Evolutionary conservation across 1,140 invertebrate genomes (phyloP).

Genomic region (Hylyphantes graminicola): DNA sequence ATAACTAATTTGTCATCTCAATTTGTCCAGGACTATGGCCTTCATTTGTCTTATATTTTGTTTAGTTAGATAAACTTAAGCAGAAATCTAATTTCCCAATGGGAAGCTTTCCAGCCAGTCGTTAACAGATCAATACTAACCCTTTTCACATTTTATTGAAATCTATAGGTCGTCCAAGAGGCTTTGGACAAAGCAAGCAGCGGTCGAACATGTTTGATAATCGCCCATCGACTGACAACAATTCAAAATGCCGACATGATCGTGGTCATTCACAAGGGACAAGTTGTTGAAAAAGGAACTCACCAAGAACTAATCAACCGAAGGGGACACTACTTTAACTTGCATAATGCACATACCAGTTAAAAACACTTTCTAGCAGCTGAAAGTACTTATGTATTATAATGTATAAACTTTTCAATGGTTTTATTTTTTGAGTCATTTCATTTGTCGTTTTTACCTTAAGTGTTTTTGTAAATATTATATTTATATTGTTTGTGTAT

Average conservation of each 20-base stretch:
- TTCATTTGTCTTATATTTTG: background rate
- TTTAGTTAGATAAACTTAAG: background rate
- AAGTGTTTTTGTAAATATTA: constrained; percentile 41
- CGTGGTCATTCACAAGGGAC: constrained; percentile 81
- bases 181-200: constrained; percentile 66
- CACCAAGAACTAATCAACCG: constrained; percentile 81
- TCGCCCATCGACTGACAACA: constrained; percentile 82
- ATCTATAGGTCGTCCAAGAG: constrained; percentile 66
- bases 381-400: constrained; percentile 38
- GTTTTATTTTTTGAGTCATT: constrained; percentile 2
- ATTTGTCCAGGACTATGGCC: background rate
- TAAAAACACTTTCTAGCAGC: background rate
- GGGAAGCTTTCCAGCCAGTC: background rate
- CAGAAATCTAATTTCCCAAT: background rate
- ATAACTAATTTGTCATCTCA: no score
- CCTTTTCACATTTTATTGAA: background rate
- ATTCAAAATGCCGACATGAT: constrained; percentile 80
- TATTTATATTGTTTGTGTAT: constrained; percentile 38
- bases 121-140: background rate
- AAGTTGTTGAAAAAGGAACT: constrained; percentile 82
- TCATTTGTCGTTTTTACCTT: constrained; percentile 4
- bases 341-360: constrained; percentile 66
- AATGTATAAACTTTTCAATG: constrained; percentile 52
- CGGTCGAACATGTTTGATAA: constrained; percentile 79
- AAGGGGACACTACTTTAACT: constrained; percentile 82